phyloP scores from a whole-genome alignment of 2,113 vertebrate genomes.

The Ceuthmochares aereus region DNA sequence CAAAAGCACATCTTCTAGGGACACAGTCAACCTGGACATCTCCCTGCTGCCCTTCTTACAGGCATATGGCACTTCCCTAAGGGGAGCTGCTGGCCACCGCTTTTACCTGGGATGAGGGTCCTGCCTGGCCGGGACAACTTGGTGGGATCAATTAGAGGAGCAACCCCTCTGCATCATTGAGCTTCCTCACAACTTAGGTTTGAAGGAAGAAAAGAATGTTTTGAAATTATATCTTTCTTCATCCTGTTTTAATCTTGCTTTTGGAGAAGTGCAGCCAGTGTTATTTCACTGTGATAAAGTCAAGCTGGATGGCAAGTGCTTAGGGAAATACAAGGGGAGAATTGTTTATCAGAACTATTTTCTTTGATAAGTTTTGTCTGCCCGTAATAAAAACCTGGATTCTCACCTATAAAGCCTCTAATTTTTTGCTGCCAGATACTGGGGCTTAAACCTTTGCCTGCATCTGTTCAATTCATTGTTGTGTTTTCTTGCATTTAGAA shows the following conservation, averaged over 20 bases:
- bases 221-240: background rate
- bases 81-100: background rate
- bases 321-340: background rate
- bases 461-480: background rate
- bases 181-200: background rate
- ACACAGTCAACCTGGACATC: background rate
- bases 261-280: background rate
- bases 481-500: background rate
- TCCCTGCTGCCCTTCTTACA: background rate
- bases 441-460: background rate
- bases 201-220: background rate
- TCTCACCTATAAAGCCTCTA: background rate
- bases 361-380: background rate
- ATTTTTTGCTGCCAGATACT: background rate
- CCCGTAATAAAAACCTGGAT: background rate
- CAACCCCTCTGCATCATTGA: background rate
- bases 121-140: accelerated
- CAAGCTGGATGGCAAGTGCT: background rate
- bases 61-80: accelerated
- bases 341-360: background rate
- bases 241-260: background rate
- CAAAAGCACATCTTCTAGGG: background rate
- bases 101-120: background rate
- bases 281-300: background rate
- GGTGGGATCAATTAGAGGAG: accelerated